Evolutionary conservation across 92 coral and sea anemone species (phyloP), one percentile per base, ranked within the genome.

Genomic region (Zoanthus solanderi): DNA sequence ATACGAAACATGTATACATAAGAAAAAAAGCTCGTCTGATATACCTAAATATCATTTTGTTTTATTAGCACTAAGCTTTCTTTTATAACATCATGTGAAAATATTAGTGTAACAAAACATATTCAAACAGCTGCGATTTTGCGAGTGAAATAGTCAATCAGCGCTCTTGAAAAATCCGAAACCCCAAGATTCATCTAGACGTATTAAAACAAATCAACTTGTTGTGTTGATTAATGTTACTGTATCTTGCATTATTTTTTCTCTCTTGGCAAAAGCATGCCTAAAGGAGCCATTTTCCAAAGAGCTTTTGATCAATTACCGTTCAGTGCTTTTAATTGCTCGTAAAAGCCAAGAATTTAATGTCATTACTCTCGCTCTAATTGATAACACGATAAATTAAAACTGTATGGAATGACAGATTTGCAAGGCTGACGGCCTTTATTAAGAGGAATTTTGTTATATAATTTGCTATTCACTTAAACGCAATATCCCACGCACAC

Each of bases 261-360:
- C 12, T 3, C 45, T 29, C 18, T 16, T 13, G 82, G 4, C 42
- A 77, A 58, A 77, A 42, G 53, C 31, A 52, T 77, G 68, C 14
- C 58, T 11, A 7, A 52, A 76, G 37, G 52, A 9, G 65, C 63
- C 80, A 76, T 76, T 76, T 37, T 37, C 4, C 42, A 37, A 76
- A 76, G 29, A 23, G 45, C 46, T 52, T 52, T 54, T 46, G 18
- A 50, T 56, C 45, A 53, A 48, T 77, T 53, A 10, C 68, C 68
- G 67, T 53, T 77, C 18, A 77, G 13, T 50, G 65, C 23, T 44
- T 77, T 53, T 77, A 50, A 77, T 77, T 77, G 82, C 66, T 52
- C n/a, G 67, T 69, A 77, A 54, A 5, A 31, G 23, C 63, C 13
- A 46, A 53, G 82, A 17, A 52, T 53, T 77, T 52, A 77, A 28